Evolutionary conservation across 2,113 vertebrate species (phyloP), one percentile per base, ranked within the genome.

Genomic region (Nyctereutes procyonoides): DNA sequence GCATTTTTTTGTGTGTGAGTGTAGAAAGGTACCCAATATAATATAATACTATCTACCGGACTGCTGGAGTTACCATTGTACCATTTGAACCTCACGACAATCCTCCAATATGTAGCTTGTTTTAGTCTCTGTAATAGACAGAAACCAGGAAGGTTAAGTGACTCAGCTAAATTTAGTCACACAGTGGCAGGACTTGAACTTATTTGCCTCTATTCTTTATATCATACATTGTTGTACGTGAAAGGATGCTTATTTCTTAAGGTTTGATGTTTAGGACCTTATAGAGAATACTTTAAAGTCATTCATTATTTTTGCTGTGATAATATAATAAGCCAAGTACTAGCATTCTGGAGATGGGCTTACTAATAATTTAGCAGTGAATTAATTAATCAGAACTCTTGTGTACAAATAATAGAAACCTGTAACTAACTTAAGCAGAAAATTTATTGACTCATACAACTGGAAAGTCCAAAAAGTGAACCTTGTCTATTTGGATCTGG

Each of bases 311-410:
- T 77, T 85, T 86, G 35, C 26, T 73, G 22, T 35, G 24, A 53
- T 87, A 82, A 76, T 60, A 62, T 67, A 82, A 79, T 82, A 69
- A 81, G 13, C 38, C 65, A 15, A 89, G 24, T 69, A 63, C 48
- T n/a, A 63, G 48, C 53, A 86, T 88, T 79, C 55, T 84, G n/a
- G 35, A 95, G 35, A 60, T 79, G 93, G 4, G 48, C 32, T 92
- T 89, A 79, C 69, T 86, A 87, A 58, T 97, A 87, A 58, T 73
- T 73, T 60, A 67, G 32, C 24, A 93, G n/a, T 92, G 90, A 89
- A 43, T 95, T 97, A 81, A 43, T 95, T 97, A 63, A 71, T 76
- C 19, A 63, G 24, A 7, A 77, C 19, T 84, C 30, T 35, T 48
- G 7, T 85, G 13, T 95, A 74, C 79, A 90, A 88, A 38, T 67